Conservation (phyloP, 2,888 invertebrate species). For the Brachylomia viminalis region DNA sequence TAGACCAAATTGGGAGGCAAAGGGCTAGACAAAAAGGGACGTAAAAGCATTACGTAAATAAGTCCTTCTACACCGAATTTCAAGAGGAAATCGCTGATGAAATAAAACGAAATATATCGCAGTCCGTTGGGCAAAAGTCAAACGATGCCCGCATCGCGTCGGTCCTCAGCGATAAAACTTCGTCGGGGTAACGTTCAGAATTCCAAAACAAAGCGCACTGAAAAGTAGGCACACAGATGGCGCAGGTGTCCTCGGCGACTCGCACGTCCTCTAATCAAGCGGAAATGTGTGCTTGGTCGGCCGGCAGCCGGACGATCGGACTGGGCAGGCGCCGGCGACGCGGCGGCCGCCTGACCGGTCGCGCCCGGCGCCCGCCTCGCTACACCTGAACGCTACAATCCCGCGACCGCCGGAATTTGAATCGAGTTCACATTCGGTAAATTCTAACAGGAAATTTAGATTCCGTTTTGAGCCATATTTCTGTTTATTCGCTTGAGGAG, state of each 20-base stretch:
- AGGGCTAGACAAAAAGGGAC: slow-evolving; percentile 50
- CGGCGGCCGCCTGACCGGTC: slow-evolving; percentile 54
- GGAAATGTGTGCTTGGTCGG: slow-evolving; percentile 87
- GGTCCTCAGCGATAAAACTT: slow-evolving; percentile 84
- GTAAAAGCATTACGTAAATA: slow-evolving; percentile 50
- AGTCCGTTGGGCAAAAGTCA: slow-evolving; percentile 76
- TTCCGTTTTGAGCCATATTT: slow-evolving; percentile 74
- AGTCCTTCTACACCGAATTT: slow-evolving; percentile 47
- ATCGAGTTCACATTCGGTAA: slow-evolving; percentile 78
- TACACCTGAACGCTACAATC: slow-evolving; percentile 75
- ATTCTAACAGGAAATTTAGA: slow-evolving; percentile 78
- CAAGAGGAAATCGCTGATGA: slow-evolving; percentile 62
- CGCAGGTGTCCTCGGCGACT: slow-evolving; percentile 85
- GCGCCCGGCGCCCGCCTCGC: slow-evolving; percentile 44
- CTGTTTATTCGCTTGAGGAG: slow-evolving; percentile 74
- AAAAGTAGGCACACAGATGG: slow-evolving; percentile 83
- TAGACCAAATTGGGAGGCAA: slow-evolving; percentile 37
- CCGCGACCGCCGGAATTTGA: slow-evolving; percentile 74
- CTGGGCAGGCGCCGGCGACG: slow-evolving; percentile 57
- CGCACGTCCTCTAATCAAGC: slow-evolving; percentile 87
- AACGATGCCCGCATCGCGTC: slow-evolving; percentile 81
- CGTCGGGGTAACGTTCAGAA: slow-evolving; percentile 76
- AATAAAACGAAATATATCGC: slow-evolving; percentile 67
- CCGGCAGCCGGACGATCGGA: slow-evolving; percentile 75
- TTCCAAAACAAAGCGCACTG: slow-evolving; percentile 85